Conservation (phyloP, 2,888 invertebrate species). For the Lasioglossum morio region DNA sequence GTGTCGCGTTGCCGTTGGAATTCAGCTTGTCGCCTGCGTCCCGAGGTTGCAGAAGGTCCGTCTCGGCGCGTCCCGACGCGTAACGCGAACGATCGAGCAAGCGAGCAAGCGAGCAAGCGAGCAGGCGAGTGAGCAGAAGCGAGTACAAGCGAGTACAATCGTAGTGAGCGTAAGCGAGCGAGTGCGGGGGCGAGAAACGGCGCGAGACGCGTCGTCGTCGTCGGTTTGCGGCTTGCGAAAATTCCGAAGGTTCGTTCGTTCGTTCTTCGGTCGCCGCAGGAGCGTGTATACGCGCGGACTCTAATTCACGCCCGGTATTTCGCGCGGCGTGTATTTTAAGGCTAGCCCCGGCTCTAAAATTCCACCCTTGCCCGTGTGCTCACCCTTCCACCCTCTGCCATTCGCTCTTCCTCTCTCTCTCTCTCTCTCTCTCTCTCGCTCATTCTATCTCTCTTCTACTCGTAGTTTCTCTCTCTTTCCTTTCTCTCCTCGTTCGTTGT, state of each 20-base stretch:
- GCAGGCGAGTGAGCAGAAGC: background rate
- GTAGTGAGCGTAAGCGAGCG: conserved; percentile 4
- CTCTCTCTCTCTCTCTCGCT: conserved; percentile 31
- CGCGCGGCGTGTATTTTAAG: conserved; percentile 82
- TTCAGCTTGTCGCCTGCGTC: conserved; percentile 25
- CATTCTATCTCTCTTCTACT: conserved; percentile 15
- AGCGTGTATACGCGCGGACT: conserved; percentile 69
- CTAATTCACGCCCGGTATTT: conserved; percentile 83
- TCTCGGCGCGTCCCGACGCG: conserved; percentile 5
- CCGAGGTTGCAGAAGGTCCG: conserved; percentile 43
- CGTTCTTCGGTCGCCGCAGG: conserved; percentile 59
- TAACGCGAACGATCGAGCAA: too few species aligned
- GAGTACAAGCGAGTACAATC: background rate
- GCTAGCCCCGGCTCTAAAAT: conserved; percentile 81
- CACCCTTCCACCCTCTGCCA: conserved; percentile 50
- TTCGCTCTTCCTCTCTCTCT: conserved; percentile 12
- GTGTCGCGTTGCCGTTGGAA: conserved; percentile 45
- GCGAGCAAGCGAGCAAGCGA: conserved; percentile 7
- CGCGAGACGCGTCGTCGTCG: background rate
- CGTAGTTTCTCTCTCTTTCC: background rate
- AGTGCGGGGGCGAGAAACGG: conserved; percentile 35
- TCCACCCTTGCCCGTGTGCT: conserved; percentile 75
- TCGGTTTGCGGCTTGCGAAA: conserved; percentile 78
- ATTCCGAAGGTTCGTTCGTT: conserved; percentile 79
- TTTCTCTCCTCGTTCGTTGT: conserved; percentile 58